Conservation (phyloP, 2,888 invertebrate genomes). For the Yponomeuta malinellus region DNA sequence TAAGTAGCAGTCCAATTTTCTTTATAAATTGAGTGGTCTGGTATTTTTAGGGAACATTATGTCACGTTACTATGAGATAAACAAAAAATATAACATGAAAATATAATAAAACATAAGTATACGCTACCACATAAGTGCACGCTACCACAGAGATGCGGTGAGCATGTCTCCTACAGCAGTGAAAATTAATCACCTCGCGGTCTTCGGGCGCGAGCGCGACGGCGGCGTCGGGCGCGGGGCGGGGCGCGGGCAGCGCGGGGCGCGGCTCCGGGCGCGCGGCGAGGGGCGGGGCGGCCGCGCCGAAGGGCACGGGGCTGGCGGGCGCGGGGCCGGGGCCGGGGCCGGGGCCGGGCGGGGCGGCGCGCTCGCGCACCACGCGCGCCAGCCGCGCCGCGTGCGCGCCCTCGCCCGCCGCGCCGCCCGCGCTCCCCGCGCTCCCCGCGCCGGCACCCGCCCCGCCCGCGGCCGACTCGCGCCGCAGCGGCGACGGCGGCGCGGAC, state of each 20-base stretch:
- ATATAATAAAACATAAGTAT: no score
- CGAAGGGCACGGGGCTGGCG: conserved; percentile 55
- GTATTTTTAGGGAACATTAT: no score
- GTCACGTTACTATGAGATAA: no score
- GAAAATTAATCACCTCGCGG: conserved; percentile 51
- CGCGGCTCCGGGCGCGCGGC: conserved; percentile 29
- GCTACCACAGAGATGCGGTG: no score
- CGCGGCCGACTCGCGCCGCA: conserved; percentile 76
- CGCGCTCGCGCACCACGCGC: conserved; percentile 68
- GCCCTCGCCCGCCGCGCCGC: conserved; percentile 23
- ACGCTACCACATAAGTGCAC: no score
- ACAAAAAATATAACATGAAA: no score
- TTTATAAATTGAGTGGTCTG: no score
- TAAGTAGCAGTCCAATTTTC: no score
- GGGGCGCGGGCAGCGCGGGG: conserved; percentile 17
- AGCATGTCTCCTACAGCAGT: no score
- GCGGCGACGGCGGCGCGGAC: conserved; percentile 82
- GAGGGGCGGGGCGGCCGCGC: conserved; percentile 49
- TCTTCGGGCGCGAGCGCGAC: conserved; percentile 42
- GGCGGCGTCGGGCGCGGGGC: no score
- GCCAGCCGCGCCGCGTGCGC: conserved; percentile 49
- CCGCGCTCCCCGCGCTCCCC: conserved; percentile 23
- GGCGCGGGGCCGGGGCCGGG: conserved; percentile 41
- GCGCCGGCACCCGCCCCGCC: conserved; percentile 23
- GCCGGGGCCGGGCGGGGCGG: conserved; percentile 23